Conservation (phyloP, 2,888 invertebrate genomes). For the Chrysomela aeneicollis region DNA sequence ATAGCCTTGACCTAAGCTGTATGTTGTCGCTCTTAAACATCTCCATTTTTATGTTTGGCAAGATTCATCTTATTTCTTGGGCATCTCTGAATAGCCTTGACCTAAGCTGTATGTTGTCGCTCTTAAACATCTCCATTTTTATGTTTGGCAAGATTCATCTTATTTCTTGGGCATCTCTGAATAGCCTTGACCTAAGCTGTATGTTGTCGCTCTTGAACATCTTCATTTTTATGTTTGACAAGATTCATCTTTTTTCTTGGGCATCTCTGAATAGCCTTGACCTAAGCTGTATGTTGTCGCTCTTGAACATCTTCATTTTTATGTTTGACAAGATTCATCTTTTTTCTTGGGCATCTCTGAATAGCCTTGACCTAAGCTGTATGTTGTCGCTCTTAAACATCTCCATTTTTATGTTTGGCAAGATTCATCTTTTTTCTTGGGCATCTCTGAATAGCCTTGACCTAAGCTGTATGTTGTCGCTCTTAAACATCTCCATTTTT, state of each 20-base stretch:
- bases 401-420: slow-evolving; percentile 20
- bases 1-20: slow-evolving; percentile 6
- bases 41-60: slow-evolving; percentile 20
- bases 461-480: slow-evolving; percentile 25
- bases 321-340: no score
- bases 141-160: no score
- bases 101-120: slow-evolving; percentile 25
- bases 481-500: slow-evolving; percentile 31
- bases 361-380: slow-evolving; percentile 6
- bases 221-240: slow-evolving; percentile 20
- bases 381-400: slow-evolving; percentile 33
- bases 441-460: no score
- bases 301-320: slow-evolving; percentile 32
- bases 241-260: slow-evolving; percentile 23
- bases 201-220: slow-evolving; percentile 34
- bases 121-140: slow-evolving; percentile 31
- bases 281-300: slow-evolving; percentile 25
- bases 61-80: slow-evolving; percentile 23
- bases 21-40: slow-evolving; percentile 33
- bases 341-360: slow-evolving; percentile 20
- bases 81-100: no score
- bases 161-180: slow-evolving; percentile 20
- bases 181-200: slow-evolving; percentile 6
- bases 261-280: no score
- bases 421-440: slow-evolving; percentile 23